Conservation (phyloP, 2,888 invertebrate genomes). For the Drosophila diplacantha region DNA sequence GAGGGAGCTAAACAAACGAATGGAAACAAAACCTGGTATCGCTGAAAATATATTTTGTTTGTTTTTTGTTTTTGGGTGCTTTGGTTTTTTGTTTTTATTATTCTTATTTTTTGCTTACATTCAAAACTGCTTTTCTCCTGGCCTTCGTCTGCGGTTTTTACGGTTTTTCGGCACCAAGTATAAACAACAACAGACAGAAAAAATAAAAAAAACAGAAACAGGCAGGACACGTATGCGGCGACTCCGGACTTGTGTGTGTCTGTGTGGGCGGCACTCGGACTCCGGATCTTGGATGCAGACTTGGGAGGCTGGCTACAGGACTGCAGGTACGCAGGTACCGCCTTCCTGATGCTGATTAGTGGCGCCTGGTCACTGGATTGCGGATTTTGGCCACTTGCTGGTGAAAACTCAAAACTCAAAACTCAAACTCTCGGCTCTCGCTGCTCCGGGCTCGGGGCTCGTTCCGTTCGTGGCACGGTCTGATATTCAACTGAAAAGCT, state of each 20-base stretch:
- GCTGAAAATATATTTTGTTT: constrained; percentile 9
- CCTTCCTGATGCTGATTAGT: constrained; percentile 9
- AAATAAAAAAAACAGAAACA: constrained; percentile 9
- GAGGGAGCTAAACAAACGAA: not conserved
- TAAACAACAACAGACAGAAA: constrained; percentile 29
- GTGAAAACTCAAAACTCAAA: not conserved
- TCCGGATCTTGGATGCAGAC: constrained; percentile 9
- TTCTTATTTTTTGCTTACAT: constrained; percentile 20
- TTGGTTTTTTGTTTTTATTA: not conserved
- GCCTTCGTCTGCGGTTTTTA: constrained; percentile 1
- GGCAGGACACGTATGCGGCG: constrained; percentile 12
- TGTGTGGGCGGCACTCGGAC: constrained; percentile 20
- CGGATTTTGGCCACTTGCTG: constrained; percentile 13
- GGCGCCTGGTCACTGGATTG: not conserved
- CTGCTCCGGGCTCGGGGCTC: constrained; percentile 30
- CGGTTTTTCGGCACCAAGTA: constrained; percentile 9
- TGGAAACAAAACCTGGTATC: constrained; percentile 2
- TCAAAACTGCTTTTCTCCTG: constrained; percentile 12
- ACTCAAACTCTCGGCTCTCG: constrained; percentile 7
- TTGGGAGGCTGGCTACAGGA: constrained; percentile 23
- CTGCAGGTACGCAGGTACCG: not conserved
- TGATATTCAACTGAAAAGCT: constrained; percentile 71
- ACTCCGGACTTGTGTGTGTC: constrained; percentile 5
- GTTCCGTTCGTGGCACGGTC: constrained; percentile 69
- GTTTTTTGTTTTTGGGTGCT: not conserved